Evolutionary conservation across 2,888 invertebrate genomes (phyloP).

Genomic region (Drosophila maculinotata): DNA sequence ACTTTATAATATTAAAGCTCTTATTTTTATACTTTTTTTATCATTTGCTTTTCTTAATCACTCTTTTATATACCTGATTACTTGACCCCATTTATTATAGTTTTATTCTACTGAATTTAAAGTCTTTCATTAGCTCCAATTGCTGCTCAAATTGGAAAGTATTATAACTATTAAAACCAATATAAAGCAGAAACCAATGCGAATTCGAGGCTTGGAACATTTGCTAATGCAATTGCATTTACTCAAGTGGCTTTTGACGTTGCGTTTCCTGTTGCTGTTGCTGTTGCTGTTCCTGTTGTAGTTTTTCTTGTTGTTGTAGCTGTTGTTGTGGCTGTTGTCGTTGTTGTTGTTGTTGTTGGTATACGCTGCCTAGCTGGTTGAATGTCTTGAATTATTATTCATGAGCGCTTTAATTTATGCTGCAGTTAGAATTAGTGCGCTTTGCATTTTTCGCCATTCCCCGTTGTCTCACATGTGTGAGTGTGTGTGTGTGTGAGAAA

Average conservation of each 20-base stretch:
- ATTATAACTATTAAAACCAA: too few species aligned
- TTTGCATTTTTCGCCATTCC: conserved; percentile 69
- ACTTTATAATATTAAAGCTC: too few species aligned
- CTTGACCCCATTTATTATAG: too few species aligned
- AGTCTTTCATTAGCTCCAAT: too few species aligned
- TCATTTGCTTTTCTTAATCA: too few species aligned
- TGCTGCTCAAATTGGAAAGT: too few species aligned
- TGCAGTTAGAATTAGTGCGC: conserved; percentile 77
- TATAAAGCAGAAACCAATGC: not conserved
- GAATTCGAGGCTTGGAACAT: conserved; percentile 34
- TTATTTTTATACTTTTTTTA: too few species aligned
- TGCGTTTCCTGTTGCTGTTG: conserved; percentile 43
- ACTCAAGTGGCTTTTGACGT: conserved; percentile 69
- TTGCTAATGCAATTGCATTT: conserved; percentile 44
- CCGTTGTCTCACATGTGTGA: conserved; percentile 18
- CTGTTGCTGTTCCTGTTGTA: conserved; percentile 16
- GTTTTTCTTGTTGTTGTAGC: conserved; percentile 17
- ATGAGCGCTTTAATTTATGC: conserved; percentile 78
- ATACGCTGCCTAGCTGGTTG: conserved; percentile 29
- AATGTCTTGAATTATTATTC: conserved; percentile 79
- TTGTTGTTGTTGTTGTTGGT: conserved; percentile 20
- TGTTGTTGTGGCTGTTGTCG: conserved; percentile 5
- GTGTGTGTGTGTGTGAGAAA: conserved; percentile 4
- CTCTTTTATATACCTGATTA: too few species aligned
- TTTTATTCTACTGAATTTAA: too few species aligned